These are phyloP conservation scores for Rhynchonema sp. DNA, from an alignment of 2,888 invertebrate genomes.

Conservation along the genomic window DNA sequence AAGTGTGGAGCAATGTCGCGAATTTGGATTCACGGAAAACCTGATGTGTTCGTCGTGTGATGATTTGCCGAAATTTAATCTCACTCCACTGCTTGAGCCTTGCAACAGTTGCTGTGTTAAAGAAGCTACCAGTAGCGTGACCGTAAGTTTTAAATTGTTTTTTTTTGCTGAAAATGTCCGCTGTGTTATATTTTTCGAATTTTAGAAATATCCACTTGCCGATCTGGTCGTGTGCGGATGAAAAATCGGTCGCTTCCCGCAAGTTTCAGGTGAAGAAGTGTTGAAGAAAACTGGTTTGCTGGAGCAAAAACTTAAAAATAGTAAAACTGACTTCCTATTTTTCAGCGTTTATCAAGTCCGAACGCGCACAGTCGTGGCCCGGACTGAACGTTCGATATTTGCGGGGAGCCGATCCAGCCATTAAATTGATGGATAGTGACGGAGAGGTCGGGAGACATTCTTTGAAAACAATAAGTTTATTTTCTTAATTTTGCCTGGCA, in stretches of 20 bases:
- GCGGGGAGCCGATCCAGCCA: constrained; percentile 73
- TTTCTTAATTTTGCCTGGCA: no score
- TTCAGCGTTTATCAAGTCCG: constrained; percentile 76
- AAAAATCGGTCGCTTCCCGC: constrained; percentile 89
- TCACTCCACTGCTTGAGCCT: constrained; percentile 39
- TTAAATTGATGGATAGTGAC: constrained; percentile 64
- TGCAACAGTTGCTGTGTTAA: constrained; percentile 14
- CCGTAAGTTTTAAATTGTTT: neutral
- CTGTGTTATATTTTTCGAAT: constrained; percentile 8
- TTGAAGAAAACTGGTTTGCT: neutral
- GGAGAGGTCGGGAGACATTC: no score
- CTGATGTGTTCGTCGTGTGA: constrained; percentile 73
- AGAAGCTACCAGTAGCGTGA: neutral
- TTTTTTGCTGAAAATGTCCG: neutral
- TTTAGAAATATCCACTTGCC: constrained; percentile 58
- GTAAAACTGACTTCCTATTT: no score
- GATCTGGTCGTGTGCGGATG: constrained; percentile 86
- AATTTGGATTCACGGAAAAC: constrained; percentile 63
- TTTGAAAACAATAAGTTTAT: no score
- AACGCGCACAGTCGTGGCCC: constrained; percentile 62
- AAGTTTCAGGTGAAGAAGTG: constrained; percentile 56
- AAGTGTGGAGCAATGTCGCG: constrained; percentile 42
- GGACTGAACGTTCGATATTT: constrained; percentile 76
- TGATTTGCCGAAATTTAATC: constrained; percentile 52
- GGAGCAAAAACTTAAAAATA: neutral